Base-by-base conservation (phyloP, 1,140 invertebrate genomes). In the Vanessa atalanta region DNA sequence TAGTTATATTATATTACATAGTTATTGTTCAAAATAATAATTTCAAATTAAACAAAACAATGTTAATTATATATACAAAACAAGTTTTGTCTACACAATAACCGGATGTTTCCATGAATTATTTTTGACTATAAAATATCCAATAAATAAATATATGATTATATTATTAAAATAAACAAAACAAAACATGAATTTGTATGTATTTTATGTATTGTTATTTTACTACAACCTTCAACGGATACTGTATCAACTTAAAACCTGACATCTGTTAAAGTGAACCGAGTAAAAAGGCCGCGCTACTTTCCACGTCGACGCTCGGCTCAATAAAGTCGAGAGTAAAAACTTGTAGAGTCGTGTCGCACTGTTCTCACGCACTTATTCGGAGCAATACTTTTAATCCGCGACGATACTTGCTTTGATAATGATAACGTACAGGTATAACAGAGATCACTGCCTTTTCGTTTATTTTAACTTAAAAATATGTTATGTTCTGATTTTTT, bases 211-310 rank as follows among this genome's bases (percentile, higher is more conserved):
- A 31, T 23, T 53, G 15, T 20, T 16, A 53, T 57, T 57, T 26
- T 57, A 57, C 12, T 55, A 55, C 16, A 55, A 15, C 9, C 53
- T 57, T 57, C 20, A 57, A 23, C 53, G 9, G 20, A 57, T 57
- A 57, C 53, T 23, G 16, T 57, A 23, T 57, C 53, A 57, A 57
- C 50, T 65, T 68, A 68, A 74, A 74, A 47, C 48, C 60, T 48
- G 23, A 65, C 70, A 72, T 68, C 31, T 66, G 63, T 70, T 75
- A 37, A 68, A 64, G 53, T 60, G 51, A 72, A 51, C 50, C 47
- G 67, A 73, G 57, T 64, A 75, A 75, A 75, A 75, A 75, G 67
- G 73, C 70, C 68, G 68, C 47, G 53, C 73, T 70, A 75, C 73
- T 75, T 75, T 75, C 73, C 68, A 70, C 73, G 63, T 75, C 63